Base-by-base conservation (phyloP, 2,113 vertebrate genomes). In the Lamprotornis superbus region DNA sequence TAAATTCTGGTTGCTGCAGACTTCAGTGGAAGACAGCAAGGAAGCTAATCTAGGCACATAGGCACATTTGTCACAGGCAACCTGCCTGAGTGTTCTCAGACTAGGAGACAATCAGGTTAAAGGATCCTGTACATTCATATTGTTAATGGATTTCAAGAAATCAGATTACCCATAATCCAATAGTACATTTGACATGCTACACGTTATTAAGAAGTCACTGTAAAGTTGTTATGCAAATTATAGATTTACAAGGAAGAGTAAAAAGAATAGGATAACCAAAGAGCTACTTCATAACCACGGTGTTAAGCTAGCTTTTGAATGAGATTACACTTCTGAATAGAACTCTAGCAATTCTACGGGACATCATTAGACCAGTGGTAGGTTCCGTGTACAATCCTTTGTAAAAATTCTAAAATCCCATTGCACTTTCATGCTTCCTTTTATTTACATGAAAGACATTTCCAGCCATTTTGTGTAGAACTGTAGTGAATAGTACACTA, bases 171-270 rank as follows among this genome's bases (percentile, higher is more conserved):
- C 28, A 30, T 87, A 94, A 94, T 91, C 87, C 65, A 1, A 56
- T 56, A 89, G 69, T 61, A 92, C 37, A 73, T 87, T 93, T 89
- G 49, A 46, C 49, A 87, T 87, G 68, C 65, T 65, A 37, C 49
- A 79, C 25, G 8, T 57, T 77, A 64, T 83, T 86, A 78, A 94
- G 52, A 77, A 91, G 31, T 71, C 89, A 79, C 78, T 76, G 65
- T 76, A 89, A 88, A 84, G 85, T 75, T 86, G 47, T 84, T 83
- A 92, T 68, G 64, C 39, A 92, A 92, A 95, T 92, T 69, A 79
- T 20, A 65, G 65, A 91, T 68, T 93, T 77, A 87, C 31, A 82
- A 89, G 69, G 5, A 89, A 80, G 61, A 85, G 14, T 33, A 28
- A 31, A 89, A 91, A 91, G 53, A 95, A 73, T 25, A 85, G 57